phyloP scores from a whole-genome alignment of 1,140 invertebrate genomes.

The Gonatopus flavifemur region DNA sequence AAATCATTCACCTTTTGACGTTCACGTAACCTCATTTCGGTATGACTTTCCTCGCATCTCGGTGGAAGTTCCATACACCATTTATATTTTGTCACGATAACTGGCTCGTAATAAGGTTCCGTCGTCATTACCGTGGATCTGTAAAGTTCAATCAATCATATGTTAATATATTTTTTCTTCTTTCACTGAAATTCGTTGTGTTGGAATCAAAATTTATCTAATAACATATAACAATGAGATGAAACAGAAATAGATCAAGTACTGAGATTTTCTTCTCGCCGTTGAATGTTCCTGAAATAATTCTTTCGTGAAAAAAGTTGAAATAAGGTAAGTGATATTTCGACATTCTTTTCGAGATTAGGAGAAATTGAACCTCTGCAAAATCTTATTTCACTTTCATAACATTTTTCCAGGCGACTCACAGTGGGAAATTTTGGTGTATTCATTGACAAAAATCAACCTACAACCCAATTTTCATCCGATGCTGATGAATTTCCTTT shows the following conservation, averaged over 20 bases:
- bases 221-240: background rate
- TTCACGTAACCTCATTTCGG: conserved; percentile 61
- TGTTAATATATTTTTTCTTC: background rate
- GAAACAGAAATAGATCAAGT: background rate
- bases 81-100: conserved; percentile 65
- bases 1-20: conserved; percentile 44
- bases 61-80: conserved; percentile 73
- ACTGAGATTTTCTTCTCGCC: background rate
- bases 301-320: conserved; percentile 2
- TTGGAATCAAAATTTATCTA: conserved; percentile 13
- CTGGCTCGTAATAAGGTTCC: conserved; percentile 63
- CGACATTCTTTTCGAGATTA: too few relatives aligned
- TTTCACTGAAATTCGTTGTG: background rate
- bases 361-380: too few relatives aligned
- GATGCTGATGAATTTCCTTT: too few relatives aligned
- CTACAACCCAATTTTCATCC: too few relatives aligned
- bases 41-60: conserved; percentile 65
- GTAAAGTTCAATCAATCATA: conserved; percentile 35
- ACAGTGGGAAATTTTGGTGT: too few relatives aligned
- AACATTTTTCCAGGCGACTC: too few relatives aligned
- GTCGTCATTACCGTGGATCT: conserved; percentile 64
- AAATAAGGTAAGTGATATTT: background rate
- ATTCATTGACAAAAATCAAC: too few relatives aligned
- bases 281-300: too few relatives aligned
- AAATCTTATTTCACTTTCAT: too few relatives aligned